A percentile compares a stretch with the other conserved stretches of the same genome.
phyloP scores from a whole-genome alignment of 2,888 invertebrate species.

The Erebia palarica region DNA sequence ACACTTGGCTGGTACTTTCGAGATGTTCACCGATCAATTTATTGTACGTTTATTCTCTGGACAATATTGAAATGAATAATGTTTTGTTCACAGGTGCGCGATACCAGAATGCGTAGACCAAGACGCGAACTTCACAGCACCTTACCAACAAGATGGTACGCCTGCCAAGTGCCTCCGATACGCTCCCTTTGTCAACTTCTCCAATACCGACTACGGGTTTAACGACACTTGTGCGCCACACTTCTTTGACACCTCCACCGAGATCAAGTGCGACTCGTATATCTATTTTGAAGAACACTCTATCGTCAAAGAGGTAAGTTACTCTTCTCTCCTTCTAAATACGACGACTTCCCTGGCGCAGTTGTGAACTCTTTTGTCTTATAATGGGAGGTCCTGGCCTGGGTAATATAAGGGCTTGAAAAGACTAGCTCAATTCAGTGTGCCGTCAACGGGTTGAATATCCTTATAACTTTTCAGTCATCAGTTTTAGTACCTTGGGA shows the following conservation, averaged over 20 bases:
- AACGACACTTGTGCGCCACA: slow-evolving; percentile 61
- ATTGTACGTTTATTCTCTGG: too few relatives aligned
- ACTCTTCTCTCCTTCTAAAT: background rate
- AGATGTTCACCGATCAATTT: too few relatives aligned
- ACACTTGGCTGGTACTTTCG: too few relatives aligned
- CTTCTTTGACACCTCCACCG: slow-evolving; percentile 63
- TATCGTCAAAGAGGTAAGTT: slow-evolving; percentile 70
- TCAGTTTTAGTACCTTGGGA: too few relatives aligned
- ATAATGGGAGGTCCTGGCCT: too few relatives aligned
- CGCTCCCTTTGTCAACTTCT: slow-evolving; percentile 52
- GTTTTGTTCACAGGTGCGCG: slow-evolving; percentile 60
- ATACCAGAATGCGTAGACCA: slow-evolving; percentile 69
- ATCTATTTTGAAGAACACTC: slow-evolving; percentile 73
- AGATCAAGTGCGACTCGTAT: slow-evolving; percentile 65
- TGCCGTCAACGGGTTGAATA: too few relatives aligned
- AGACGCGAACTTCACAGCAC: slow-evolving; percentile 66
- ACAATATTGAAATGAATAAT: too few relatives aligned
- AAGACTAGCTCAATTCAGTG: too few relatives aligned
- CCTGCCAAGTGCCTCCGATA: slow-evolving; percentile 66
- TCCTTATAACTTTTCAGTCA: too few relatives aligned
- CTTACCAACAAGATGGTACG: slow-evolving; percentile 58
- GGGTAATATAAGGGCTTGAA: too few relatives aligned
- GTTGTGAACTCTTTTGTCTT: too few relatives aligned
- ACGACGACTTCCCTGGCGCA: too few relatives aligned
- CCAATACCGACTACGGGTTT: slow-evolving; percentile 47